Evolutionary conservation across 2,888 invertebrate species (phyloP).

Genomic region (Parnassius mnemosyne): DNA sequence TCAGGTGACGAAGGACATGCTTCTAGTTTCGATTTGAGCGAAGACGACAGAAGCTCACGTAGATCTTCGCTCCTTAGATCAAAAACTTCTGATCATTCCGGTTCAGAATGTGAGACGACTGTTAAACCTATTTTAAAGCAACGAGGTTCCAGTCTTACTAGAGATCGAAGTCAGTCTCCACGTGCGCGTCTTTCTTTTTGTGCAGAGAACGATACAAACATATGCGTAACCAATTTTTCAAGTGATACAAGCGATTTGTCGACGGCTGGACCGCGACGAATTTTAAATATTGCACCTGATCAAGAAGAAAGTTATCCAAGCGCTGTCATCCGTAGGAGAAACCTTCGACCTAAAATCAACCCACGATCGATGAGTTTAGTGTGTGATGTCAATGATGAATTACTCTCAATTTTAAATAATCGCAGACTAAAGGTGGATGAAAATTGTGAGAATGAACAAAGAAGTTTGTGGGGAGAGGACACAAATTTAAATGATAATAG

Average conservation of each 20-base stretch:
- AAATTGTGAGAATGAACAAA: constrained; percentile 61
- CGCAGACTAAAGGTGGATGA: constrained; percentile 72
- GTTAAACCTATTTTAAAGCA: constrained; percentile 85
- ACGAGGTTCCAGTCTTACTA: constrained; percentile 79
- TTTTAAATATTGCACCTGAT: constrained; percentile 60
- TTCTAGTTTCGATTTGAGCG: constrained; percentile 79
- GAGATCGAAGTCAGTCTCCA: constrained; percentile 82
- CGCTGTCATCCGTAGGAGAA: constrained; percentile 70
- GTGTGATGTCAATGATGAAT: constrained; percentile 73
- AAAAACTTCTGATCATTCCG: constrained; percentile 76
- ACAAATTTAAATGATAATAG: constrained; percentile 42
- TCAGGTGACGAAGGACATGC: constrained; percentile 82
- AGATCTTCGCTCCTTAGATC: constrained; percentile 79
- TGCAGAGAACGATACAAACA: constrained; percentile 74
- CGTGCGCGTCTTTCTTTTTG: constrained; percentile 84
- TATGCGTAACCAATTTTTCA: constrained; percentile 71
- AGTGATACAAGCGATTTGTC: constrained; percentile 69
- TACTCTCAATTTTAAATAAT: constrained; percentile 69
- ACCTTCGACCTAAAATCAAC: constrained; percentile 66
- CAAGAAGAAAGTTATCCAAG: constrained; percentile 68
- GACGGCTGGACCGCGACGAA: constrained; percentile 73
- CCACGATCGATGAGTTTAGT: constrained; percentile 72
- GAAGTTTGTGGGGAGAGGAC: constrained; percentile 49
- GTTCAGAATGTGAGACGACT: constrained; percentile 79
- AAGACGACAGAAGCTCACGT: constrained; percentile 78